Evolutionary conservation across 2,113 vertebrate genomes (phyloP), one percentile per base, ranked within the genome.

Genomic region (Passerina amoena): DNA sequence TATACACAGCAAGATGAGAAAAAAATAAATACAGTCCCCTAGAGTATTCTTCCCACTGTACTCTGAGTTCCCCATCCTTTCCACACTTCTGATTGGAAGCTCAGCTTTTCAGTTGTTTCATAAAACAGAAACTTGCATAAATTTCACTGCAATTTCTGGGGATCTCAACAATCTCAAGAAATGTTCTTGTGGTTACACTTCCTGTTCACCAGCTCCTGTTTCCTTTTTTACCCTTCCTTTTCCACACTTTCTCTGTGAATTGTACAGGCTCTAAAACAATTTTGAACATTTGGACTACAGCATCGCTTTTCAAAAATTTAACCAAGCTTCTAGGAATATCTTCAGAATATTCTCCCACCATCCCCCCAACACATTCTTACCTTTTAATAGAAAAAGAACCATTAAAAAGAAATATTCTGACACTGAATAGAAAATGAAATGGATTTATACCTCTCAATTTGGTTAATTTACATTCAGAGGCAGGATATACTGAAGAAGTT

Each of bases 321-420:
- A 78, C 31, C 47, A 86, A 68, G 47, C 20, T 84, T 68, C 72
- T 70, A 82, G 61, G 35, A 71, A 47, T 91, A 68, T 53, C 33
- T 90, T 91, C 64, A 81, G 51, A 86, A 83, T 60, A 86, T 48
- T 42, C 25, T 64, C 40, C 60, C 30, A 61, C 40, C 38, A 68
- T 44, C 16, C 30, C 40, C 33, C 19, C 40, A 63, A 70, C 31
- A 63, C 27, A 72, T 88, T 45, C 56, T 30, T 88, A 80, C 40
- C 15, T 86, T 90, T 90, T 79, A 79, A 66, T 30, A 77, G 47
- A 80, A 42, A 83, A 94, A 84, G 20, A 87, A 82, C 7, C 56
- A 82, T 61, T 89, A 53, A 78, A 95, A 86, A 94, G 12, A 92
- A 95, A 79, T 91, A 85, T 87, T 85, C 82, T 91, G 30, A 48